Percentiles rank a stretch among this genome's conserved stretches.
phyloP scores from a whole-genome alignment of 2,113 vertebrate species.

The Corythoichthys haematopterus region DNA sequence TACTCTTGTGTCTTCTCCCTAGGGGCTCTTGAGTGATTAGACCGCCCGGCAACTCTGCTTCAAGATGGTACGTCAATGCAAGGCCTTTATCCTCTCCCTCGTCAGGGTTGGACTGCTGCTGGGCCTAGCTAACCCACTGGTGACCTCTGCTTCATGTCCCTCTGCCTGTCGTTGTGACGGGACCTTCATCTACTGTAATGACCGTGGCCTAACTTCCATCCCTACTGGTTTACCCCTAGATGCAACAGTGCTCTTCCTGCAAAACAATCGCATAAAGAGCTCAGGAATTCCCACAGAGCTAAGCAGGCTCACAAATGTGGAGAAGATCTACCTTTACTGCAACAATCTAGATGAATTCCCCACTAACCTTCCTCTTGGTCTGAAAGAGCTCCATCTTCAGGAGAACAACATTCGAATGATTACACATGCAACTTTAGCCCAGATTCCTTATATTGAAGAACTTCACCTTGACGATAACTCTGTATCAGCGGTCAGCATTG shows the following conservation, averaged over 20 bases:
- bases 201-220: conserved; percentile 95
- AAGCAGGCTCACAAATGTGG: conserved; percentile 84
- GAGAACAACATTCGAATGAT: conserved; percentile 98
- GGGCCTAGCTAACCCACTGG: conserved; percentile 80
- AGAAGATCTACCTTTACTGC: conserved; percentile 97
- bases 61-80: conserved; percentile 90
- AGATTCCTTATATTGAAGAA: conserved; percentile 95
- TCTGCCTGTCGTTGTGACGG: conserved; percentile 90
- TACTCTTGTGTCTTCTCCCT: conserved; percentile 65
- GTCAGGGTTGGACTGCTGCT: conserved; percentile 88
- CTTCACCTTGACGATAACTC: conserved; percentile 98
- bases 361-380: conserved; percentile 89
- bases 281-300: conserved; percentile 93
- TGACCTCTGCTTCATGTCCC: conserved; percentile 87
- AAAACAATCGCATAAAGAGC: conserved; percentile 99
- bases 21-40: conserved; percentile 77
- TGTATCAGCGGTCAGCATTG: conserved; percentile 94
- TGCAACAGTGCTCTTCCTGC: conserved; percentile 95
- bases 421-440: conserved; percentile 89
- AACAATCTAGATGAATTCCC: conserved; percentile 99
- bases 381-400: conserved; percentile 96
- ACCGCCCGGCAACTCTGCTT: conserved; percentile 71
- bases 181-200: conserved; percentile 99
- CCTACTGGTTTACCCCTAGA: conserved; percentile 90
- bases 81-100: conserved; percentile 87